Conservation (phyloP, 2,797 vertebrate species). For the Sebastiscus tertius region DNA sequence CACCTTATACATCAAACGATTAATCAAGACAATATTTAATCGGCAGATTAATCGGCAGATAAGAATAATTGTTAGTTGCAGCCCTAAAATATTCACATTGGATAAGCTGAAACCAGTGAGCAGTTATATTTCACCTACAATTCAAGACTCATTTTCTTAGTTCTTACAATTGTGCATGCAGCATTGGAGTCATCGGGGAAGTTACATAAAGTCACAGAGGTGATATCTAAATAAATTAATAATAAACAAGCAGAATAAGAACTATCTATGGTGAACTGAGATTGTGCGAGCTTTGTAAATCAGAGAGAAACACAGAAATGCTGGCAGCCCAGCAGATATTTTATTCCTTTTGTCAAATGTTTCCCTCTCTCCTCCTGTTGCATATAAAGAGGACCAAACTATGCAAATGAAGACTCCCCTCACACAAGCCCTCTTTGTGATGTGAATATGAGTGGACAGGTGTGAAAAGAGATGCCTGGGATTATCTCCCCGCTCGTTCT, state of each 20-base stretch:
- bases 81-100: neutral
- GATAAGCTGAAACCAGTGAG: too few species aligned
- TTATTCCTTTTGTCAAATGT: constrained; percentile 12
- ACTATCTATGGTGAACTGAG: rapidly evolving
- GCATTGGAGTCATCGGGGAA: too few species aligned
- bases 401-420: constrained; percentile 54
- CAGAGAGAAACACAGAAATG: too few species aligned
- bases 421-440: constrained; percentile 63
- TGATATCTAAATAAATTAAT: too few species aligned
- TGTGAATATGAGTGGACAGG: constrained; percentile 68
- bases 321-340: neutral
- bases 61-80: neutral
- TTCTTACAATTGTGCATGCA: too few species aligned
- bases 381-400: constrained; percentile 1
- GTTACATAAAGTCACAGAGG: too few species aligned
- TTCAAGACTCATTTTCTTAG: too few species aligned
- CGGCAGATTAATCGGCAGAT: neutral
- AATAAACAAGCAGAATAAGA: too few species aligned
- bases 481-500: constrained; percentile 46
- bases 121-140: too few species aligned
- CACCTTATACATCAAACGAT: too few species aligned
- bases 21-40: too few species aligned
- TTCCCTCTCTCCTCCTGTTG: constrained; percentile 24
- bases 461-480: constrained; percentile 70
- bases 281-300: too few species aligned